Evolutionary conservation across 1,140 invertebrate species (phyloP).

Genomic region (Telenomus remus): DNA sequence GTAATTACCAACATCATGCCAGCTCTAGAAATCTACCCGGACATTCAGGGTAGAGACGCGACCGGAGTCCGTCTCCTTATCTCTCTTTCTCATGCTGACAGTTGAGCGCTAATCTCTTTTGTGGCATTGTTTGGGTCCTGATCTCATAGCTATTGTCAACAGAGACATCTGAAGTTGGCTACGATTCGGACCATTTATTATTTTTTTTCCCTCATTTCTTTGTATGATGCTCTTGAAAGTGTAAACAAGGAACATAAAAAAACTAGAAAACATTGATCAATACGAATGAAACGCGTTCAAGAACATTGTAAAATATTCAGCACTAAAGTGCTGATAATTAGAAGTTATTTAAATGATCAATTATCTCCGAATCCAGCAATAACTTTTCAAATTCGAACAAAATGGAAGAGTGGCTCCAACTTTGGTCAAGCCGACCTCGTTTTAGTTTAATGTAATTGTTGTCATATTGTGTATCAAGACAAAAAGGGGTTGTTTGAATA

Average conservation of each 20-base stretch:
- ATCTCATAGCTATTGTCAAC: constrained; percentile 13
- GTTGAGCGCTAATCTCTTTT: neutral
- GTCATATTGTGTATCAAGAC: constrained; percentile 18
- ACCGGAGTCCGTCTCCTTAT: neutral
- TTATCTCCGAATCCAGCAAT: too few species aligned
- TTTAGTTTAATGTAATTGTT: constrained; percentile 20
- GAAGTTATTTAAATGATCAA: too few species aligned
- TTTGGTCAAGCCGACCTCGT: constrained; percentile 10
- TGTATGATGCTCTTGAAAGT: too few species aligned
- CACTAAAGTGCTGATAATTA: too few species aligned
- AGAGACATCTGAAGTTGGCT: constrained; percentile 14
- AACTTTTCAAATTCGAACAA: constrained; percentile 4
- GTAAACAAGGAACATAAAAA: too few species aligned
- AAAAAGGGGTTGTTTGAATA: too few species aligned
- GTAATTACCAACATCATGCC: constrained; percentile 52
- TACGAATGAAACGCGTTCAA: too few species aligned
- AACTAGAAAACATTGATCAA: too few species aligned
- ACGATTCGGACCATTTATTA: neutral
- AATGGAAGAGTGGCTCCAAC: constrained; percentile 5
- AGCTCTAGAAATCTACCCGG: too few species aligned
- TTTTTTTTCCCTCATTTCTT: too few species aligned
- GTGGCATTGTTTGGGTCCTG: constrained; percentile 15
- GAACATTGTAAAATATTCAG: too few species aligned
- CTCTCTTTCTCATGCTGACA: constrained; percentile 3
- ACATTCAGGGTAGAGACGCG: too few species aligned